phyloP scores from a whole-genome alignment of 1,140 invertebrate genomes.

The Nomia melanderi region DNA sequence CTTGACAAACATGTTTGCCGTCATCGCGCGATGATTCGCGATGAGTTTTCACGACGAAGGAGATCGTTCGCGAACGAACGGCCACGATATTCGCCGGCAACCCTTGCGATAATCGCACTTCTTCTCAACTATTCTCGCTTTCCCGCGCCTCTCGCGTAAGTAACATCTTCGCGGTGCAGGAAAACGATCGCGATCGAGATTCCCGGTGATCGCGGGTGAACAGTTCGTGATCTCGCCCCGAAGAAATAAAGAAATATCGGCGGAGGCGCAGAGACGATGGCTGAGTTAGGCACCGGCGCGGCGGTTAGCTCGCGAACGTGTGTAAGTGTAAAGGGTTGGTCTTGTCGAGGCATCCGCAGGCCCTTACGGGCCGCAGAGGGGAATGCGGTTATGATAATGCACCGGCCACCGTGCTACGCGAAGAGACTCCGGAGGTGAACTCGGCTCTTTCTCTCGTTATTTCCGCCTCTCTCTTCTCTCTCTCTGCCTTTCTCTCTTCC shows the following conservation, averaged over 20 bases:
- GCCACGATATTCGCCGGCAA: no score
- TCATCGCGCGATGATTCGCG: no score
- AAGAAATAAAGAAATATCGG: conserved; percentile 63
- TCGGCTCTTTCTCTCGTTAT: conserved; percentile 6
- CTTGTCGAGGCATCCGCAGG: conserved; percentile 69
- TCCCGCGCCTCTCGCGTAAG: no score
- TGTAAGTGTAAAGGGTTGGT: conserved; percentile 71
- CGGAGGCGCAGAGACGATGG: not conserved
- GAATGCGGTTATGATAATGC: conserved; percentile 81
- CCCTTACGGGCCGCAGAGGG: conserved; percentile 68
- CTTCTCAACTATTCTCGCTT: no score
- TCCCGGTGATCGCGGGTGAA: no score
- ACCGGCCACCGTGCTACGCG: conserved; percentile 79
- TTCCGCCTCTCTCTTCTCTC: conserved; percentile 1
- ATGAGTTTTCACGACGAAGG: no score
- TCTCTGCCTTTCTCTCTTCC: not conserved
- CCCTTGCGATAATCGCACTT: no score
- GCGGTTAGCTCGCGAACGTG: conserved; percentile 29
- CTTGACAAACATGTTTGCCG: no score
- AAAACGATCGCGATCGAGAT: no score
- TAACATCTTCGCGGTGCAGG: no score
- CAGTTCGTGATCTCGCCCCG: no score
- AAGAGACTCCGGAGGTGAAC: conserved; percentile 60
- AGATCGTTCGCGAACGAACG: no score
- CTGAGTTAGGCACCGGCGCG: conserved; percentile 13